Percentiles rank a stretch among this genome's conserved stretches.
These are phyloP conservation scores for Drosophila algonquin DNA, from an alignment of 2,888 invertebrate species.

Conservation along the genomic window DNA sequence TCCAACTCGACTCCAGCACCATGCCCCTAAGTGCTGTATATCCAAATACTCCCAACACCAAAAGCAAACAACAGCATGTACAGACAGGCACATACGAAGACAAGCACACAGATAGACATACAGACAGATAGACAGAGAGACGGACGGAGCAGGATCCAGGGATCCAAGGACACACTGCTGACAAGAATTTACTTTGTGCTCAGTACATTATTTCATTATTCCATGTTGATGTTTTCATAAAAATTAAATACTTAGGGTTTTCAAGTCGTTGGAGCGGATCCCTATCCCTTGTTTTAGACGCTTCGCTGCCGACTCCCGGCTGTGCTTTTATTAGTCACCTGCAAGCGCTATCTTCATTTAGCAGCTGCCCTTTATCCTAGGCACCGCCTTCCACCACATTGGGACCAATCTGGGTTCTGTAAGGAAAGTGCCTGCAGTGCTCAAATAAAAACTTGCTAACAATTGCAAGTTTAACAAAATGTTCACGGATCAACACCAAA, in stretches of 20 bases:
- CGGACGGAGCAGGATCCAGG: neutral
- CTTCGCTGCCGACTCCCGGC: neutral
- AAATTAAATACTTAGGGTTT: conserved; percentile 63
- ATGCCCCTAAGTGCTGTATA: conserved; percentile 27
- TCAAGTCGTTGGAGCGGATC: conserved; percentile 1
- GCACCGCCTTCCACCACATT: too few species aligned
- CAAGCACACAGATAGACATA: conserved; percentile 2
- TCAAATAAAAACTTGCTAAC: neutral
- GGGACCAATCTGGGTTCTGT: too few species aligned
- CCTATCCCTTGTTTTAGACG: neutral
- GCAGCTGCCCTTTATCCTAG: neutral
- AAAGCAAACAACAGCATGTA: conserved; percentile 15
- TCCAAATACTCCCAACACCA: conserved; percentile 14
- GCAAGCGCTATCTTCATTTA: neutral
- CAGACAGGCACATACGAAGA: conserved; percentile 21
- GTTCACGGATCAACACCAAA: too few species aligned
- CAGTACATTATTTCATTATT: conserved; percentile 59
- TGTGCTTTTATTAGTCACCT: conserved; percentile 20
- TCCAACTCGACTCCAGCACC: too few species aligned
- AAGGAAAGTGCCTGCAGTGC: too few species aligned
- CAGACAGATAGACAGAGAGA: neutral
- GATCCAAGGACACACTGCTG: conserved; percentile 19
- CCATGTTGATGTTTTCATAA: conserved; percentile 60
- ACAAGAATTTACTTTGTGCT: conserved; percentile 36
- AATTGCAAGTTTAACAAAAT: neutral